Evolutionary conservation across 2,797 vertebrate genomes (phyloP).

Genomic region (Salmo trutta): DNA sequence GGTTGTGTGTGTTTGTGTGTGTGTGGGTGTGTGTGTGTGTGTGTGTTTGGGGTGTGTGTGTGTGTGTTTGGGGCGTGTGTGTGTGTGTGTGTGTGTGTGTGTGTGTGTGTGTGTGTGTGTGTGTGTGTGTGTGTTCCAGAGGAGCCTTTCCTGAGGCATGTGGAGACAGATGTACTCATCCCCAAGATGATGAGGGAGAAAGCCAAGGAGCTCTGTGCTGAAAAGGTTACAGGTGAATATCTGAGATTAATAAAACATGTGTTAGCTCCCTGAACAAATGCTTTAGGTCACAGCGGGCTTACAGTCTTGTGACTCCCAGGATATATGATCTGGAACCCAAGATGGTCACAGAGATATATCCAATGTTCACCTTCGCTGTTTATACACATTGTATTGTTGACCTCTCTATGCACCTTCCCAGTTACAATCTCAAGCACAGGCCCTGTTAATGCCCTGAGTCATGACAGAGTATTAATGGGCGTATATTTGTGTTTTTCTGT

Average conservation of each 20-base stretch:
- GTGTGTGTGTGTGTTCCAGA: slow-evolving; percentile 62
- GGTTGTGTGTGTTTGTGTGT: too few species aligned
- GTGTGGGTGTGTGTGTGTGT: too few species aligned
- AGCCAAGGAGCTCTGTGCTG: slow-evolving; percentile 84
- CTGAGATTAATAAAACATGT: background rate
- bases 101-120: too few species aligned
- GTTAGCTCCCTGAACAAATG: too few species aligned
- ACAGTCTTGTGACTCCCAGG: too few species aligned
- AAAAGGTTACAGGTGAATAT: slow-evolving; percentile 86
- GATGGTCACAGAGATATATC: background rate
- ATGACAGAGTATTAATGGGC: background rate
- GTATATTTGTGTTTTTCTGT: too few species aligned
- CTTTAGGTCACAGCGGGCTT: too few species aligned
- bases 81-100: too few species aligned
- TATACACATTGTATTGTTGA: background rate
- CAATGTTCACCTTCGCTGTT: background rate
- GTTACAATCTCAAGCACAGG: background rate
- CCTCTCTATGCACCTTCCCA: background rate
- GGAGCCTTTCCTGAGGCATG: slow-evolving; percentile 82
- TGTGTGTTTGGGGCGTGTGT: too few species aligned
- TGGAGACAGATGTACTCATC: slow-evolving; percentile 92
- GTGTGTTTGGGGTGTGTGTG: background rate
- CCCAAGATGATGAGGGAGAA: slow-evolving; percentile 95
- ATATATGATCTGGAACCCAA: too few species aligned
- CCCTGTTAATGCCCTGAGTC: too few species aligned